These are phyloP conservation scores for Neopelma chrysocephalum DNA, from an alignment of 2,797 vertebrate genomes.

Conservation along the genomic window DNA sequence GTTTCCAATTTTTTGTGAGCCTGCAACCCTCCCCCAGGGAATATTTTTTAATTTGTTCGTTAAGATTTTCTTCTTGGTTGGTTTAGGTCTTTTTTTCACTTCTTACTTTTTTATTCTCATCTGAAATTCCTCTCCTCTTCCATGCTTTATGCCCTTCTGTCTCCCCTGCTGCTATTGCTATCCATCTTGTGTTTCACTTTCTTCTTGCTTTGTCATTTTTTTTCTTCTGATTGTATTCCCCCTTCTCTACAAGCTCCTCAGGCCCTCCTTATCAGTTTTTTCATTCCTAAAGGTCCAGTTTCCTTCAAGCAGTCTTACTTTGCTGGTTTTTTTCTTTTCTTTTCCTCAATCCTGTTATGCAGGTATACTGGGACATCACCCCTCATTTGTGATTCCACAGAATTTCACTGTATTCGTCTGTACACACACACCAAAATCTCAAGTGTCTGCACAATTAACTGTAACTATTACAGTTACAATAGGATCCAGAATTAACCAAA, in stretches of 20 bases:
- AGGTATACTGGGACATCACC: neutral
- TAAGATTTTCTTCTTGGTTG: neutral
- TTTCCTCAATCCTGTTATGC: neutral
- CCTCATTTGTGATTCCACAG: neutral
- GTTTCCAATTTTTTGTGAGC: neutral
- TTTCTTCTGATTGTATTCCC: neutral
- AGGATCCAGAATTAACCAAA: neutral
- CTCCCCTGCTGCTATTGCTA: neutral
- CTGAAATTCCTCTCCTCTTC: constrained; percentile 37
- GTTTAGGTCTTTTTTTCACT: constrained; percentile 1
- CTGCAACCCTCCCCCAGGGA: neutral
- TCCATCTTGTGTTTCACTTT: neutral
- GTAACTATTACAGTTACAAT: neutral
- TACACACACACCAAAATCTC: neutral
- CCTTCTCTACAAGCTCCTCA: neutral
- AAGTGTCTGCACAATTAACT: neutral
- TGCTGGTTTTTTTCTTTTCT: neutral
- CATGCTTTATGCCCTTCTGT: constrained; percentile 2
- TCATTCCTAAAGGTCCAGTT: neutral
- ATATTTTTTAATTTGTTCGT: neutral
- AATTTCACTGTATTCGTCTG: neutral
- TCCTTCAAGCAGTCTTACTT: neutral
- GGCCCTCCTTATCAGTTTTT: neutral
- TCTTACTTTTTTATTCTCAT: neutral
- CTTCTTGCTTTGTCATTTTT: neutral